Evolutionary conservation across 2,113 vertebrate genomes (phyloP).

Genomic region (Planiliza haematocheilus): DNA sequence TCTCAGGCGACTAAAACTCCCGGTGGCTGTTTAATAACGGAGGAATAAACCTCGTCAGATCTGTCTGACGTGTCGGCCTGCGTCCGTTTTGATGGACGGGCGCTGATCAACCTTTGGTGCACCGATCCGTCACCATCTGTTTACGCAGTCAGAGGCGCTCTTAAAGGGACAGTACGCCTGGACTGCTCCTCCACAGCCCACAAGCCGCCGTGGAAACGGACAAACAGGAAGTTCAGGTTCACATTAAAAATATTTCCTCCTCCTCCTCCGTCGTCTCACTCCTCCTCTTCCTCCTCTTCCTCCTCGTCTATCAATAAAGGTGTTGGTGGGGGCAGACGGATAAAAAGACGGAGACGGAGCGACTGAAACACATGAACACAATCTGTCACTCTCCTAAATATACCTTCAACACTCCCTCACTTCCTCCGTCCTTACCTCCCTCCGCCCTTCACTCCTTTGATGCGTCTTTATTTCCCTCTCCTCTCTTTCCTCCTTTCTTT

Average conservation of each 20-base stretch:
- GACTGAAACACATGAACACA: slow-evolving; percentile 51
- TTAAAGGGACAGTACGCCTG: slow-evolving; percentile 19
- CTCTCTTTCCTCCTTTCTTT: background rate
- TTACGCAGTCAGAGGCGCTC: background rate
- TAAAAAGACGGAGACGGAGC: slow-evolving; percentile 37
- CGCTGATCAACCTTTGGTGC: background rate
- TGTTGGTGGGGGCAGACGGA: slow-evolving; percentile 55
- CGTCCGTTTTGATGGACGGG: background rate
- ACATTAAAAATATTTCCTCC: slow-evolving; percentile 39
- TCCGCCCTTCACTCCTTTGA: background rate
- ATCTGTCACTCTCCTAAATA: slow-evolving; percentile 67
- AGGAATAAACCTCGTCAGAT: too few species aligned
- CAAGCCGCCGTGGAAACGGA: slow-evolving; percentile 18
- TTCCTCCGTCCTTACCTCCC: slow-evolving; percentile 12
- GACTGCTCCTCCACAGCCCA: background rate
- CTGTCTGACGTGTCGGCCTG: background rate
- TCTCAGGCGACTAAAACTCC: too few species aligned
- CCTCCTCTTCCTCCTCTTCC: slow-evolving; percentile 41
- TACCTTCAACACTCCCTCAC: slow-evolving; percentile 44
- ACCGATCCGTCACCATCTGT: slow-evolving; percentile 19
- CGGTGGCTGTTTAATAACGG: too few species aligned
- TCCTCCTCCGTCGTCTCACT: slow-evolving; percentile 26
- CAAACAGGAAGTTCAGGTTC: slow-evolving; percentile 33
- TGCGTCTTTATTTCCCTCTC: too few species aligned
- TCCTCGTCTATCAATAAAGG: slow-evolving; percentile 56